phyloP scores from a whole-genome alignment of 2,797 vertebrate genomes.

The Emydoidea blandingii region DNA sequence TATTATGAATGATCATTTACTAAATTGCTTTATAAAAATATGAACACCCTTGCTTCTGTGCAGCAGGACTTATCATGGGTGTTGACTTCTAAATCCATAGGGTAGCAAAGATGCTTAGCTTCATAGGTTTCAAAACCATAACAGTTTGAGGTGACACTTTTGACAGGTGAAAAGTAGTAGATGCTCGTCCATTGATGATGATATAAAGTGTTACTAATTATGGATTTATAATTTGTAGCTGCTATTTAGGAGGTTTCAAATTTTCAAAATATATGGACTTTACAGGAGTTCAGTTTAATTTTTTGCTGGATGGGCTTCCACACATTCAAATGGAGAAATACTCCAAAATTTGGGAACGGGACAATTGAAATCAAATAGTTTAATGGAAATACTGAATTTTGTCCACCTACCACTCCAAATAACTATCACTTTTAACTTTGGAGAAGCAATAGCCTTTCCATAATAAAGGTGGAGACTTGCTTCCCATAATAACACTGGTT shows the following conservation, averaged over 20 bases:
- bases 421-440: not conserved
- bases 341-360: not conserved
- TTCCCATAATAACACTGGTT: not conserved
- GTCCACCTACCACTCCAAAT: not conserved
- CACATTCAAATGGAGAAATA: not conserved
- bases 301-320: not conserved
- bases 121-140: slow-evolving; percentile 36
- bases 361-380: not conserved
- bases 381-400: not conserved
- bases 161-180: slow-evolving; percentile 23
- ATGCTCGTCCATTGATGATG: not conserved
- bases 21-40: slow-evolving; percentile 32
- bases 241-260: not conserved
- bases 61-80: slow-evolving; percentile 32
- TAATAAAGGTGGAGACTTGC: not conserved
- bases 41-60: not conserved
- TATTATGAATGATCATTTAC: slow-evolving; percentile 43
- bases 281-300: slow-evolving; percentile 33
- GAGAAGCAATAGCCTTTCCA: not conserved
- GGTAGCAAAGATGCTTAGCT: slow-evolving; percentile 60
- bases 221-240: not conserved
- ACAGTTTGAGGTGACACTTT: slow-evolving; percentile 34
- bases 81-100: slow-evolving; percentile 41
- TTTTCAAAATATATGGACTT: not conserved
- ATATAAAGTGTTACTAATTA: not conserved